Evolutionary conservation across 2,113 vertebrate genomes (phyloP).

Genomic region (Bos javanicus): DNA sequence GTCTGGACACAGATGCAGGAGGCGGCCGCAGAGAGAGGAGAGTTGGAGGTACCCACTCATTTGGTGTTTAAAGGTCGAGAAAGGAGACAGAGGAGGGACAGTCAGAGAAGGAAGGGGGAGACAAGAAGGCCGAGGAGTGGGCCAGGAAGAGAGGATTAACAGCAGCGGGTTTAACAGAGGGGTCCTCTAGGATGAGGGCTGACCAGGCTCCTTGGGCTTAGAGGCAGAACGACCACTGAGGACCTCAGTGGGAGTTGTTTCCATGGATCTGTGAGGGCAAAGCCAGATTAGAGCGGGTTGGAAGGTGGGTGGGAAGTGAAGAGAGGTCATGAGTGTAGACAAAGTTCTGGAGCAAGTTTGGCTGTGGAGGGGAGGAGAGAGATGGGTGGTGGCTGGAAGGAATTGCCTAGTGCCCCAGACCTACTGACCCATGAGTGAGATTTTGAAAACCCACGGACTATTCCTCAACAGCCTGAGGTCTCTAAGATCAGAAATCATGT

Average conservation of each 20-base stretch:
- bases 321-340: fast-evolving
- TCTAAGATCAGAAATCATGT: background rate
- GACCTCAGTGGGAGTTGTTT: background rate
- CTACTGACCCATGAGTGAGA: background rate
- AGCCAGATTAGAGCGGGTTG: fast-evolving
- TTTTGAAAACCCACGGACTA: background rate
- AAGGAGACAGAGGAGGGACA: background rate
- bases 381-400: background rate
- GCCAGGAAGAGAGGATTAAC: background rate
- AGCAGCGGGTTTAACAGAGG: background rate
- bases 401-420: background rate
- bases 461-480: background rate
- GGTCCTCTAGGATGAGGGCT: background rate
- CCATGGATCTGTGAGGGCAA: fast-evolving
- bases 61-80: background rate
- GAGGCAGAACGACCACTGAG: background rate
- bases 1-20: background rate
- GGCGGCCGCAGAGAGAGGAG: background rate
- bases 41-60: background rate
- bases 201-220: background rate
- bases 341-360: background rate
- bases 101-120: background rate
- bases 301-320: fast-evolving
- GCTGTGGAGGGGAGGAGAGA: background rate
- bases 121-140: fast-evolving